A percentile compares a stretch with the other conserved stretches of the same genome.
Conservation (phyloP, 2,888 invertebrate species). For the Acleris sparsana region DNA sequence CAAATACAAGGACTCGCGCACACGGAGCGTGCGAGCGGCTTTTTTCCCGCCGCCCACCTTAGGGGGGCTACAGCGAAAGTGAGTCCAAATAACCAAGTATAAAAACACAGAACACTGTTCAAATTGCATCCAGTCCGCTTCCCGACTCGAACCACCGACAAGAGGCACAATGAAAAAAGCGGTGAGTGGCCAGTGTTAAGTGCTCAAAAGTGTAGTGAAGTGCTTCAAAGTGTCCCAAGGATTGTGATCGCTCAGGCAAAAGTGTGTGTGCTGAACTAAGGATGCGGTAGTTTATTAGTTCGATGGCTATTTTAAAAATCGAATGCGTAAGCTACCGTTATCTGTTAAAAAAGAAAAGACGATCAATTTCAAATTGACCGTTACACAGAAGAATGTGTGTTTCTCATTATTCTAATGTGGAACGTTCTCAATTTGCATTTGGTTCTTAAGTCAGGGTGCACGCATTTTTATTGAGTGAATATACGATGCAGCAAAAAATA, state of each 20-base stretch:
- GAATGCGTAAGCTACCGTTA: conserved; percentile 16
- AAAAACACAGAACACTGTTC: conserved; percentile 74
- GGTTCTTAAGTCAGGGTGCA: conserved; percentile 11
- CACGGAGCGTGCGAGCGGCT: conserved; percentile 48
- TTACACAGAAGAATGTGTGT: conserved; percentile 7
- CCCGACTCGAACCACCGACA: conserved; percentile 76
- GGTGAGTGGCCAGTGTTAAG: conserved; percentile 64
- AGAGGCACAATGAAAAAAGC: conserved; percentile 79
- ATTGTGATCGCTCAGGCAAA: conserved; percentile 43
- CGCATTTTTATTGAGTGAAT: conserved; percentile 20
- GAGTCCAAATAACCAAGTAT: conserved; percentile 80
- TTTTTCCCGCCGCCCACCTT: conserved; percentile 56
- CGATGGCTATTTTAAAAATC: conserved; percentile 20
- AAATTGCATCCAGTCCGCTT: conserved; percentile 77
- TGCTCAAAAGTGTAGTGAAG: conserved; percentile 57
- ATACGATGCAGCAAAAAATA: not conserved
- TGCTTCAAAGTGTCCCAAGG: conserved; percentile 70
- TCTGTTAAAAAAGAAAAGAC: not conserved
- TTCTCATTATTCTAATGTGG: conserved; percentile 9
- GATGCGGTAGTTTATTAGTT: conserved; percentile 26
- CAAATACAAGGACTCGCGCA: conserved; percentile 72
- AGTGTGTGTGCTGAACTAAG: conserved; percentile 50
- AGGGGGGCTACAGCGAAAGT: conserved; percentile 80
- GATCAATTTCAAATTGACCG: not conserved
- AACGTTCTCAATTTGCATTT: conserved; percentile 10